phyloP scores from a whole-genome alignment of 2,888 invertebrate species.

The Noctua janthe region DNA sequence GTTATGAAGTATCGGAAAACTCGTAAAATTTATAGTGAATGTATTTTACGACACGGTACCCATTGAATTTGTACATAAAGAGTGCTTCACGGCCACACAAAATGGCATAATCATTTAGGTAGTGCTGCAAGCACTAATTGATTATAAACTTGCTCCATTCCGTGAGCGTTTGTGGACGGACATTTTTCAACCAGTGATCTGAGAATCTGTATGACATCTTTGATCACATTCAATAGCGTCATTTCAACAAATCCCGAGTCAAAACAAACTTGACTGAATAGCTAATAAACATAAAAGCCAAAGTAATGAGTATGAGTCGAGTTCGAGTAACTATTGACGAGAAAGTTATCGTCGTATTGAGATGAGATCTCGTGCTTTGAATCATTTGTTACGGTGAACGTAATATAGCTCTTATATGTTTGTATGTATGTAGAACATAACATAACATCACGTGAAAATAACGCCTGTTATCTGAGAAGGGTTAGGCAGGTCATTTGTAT shows the following conservation, averaged over 20 bases:
- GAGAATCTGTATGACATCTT: neutral
- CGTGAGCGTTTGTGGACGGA: neutral
- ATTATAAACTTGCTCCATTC: neutral
- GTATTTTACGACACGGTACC: conserved; percentile 3
- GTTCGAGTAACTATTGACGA: conserved; percentile 46
- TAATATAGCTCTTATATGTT: neutral
- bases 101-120: neutral
- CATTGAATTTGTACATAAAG: neutral
- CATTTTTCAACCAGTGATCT: neutral
- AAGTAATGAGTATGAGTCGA: conserved; percentile 36
- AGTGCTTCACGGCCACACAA: neutral
- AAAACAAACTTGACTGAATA: conserved; percentile 28
- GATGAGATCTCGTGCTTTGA: neutral
- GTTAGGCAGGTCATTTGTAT: too few relatives aligned
- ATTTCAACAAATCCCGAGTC: conserved; percentile 21
- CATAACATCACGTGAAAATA: too few relatives aligned
- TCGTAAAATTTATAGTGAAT: neutral
- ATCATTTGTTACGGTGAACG: neutral
- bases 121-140: neutral
- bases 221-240: neutral
- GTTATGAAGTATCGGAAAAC: conserved; percentile 5
- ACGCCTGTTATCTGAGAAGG: too few relatives aligned
- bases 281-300: conserved; percentile 45
- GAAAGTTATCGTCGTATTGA: conserved; percentile 28
- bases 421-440: neutral